These are phyloP conservation scores for Cygnus olor DNA, from an alignment of 2,797 vertebrate species.

Conservation along the genomic window DNA sequence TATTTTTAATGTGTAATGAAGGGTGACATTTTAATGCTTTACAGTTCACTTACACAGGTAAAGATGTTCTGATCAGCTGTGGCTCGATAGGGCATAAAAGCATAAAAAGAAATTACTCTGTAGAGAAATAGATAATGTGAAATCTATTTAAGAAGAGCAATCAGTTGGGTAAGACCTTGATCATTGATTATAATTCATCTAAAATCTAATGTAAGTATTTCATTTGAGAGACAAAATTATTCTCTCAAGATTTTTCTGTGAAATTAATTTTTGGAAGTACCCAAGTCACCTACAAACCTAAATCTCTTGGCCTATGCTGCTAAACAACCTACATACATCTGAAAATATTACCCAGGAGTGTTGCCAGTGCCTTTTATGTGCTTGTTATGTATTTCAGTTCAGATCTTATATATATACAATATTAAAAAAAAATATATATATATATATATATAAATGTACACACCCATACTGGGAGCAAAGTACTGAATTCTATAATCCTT, in stretches of 20 bases:
- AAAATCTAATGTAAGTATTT: constrained; percentile 39
- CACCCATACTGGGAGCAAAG: neutral
- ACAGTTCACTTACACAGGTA: constrained; percentile 2
- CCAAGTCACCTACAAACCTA: neutral
- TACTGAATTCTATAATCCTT: neutral
- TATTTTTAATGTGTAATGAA: neutral
- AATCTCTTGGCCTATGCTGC: neutral
- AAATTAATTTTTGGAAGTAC: neutral
- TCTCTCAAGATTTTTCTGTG: neutral
- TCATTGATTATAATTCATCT: constrained; percentile 20
- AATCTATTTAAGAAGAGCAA: constrained; percentile 9
- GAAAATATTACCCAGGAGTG: neutral
- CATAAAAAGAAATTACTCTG: constrained; percentile 1
- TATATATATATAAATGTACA: neutral
- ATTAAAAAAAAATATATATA: neutral
- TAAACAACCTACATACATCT: neutral
- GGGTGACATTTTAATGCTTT: neutral
- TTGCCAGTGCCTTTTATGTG: neutral
- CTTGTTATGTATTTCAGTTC: neutral
- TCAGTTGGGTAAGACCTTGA: neutral
- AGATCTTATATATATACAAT: neutral
- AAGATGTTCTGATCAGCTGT: constrained; percentile 22
- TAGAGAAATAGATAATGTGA: neutral
- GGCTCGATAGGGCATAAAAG: neutral
- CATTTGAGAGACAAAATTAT: neutral